Evolutionary conservation across 2,113 vertebrate species (phyloP), one percentile per base, ranked within the genome.

Genomic region (Pavo muticus): DNA sequence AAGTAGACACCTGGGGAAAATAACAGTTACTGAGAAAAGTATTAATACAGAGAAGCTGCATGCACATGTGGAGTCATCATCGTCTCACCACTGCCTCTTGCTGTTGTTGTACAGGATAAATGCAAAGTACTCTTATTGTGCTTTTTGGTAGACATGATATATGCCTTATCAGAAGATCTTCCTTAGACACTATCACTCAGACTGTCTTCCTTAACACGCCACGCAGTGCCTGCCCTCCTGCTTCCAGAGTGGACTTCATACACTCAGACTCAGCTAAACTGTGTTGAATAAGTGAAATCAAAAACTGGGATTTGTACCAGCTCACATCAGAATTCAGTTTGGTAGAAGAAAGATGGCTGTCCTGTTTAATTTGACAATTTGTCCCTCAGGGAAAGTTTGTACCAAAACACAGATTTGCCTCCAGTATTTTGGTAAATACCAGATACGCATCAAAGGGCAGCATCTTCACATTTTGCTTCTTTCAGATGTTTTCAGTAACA

Each of bases 1-100:
- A 50, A 39, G 72, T 42, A 56, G 9, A 27, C 35, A 84, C 39
- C 57, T 4, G 6, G 9, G 20, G 35, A 75, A 24, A 25, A 84
- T 60, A 50, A 50, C 35, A 40, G 9, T 45, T 45, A 81, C 25
- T 12, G 8, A n/a, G n/a, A 68, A 57, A 52, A 63, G 25, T 25
- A 91, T 64, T 48, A 57, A 16, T 21, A 56, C 9, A 59, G 39
- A 87, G 32, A 15, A 92, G 56, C 19, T 16, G 7, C 13, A 16
- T 2, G 1, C 7, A 37, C 3, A 0, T 17, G 16, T 29, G 17
- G 39, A 56, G 39, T 61, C 59, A 54, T 45, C 15, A 5, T 32
- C 11, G 71, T 25, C 29, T 73, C 63, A 67, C 39, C 56, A 71
- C 2, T 0, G 0, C 35, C 42, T 39, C 35, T 35, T 24, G 44